Base-by-base conservation (phyloP, 2,888 invertebrate genomes). In the Neoitamus cyanurus region DNA sequence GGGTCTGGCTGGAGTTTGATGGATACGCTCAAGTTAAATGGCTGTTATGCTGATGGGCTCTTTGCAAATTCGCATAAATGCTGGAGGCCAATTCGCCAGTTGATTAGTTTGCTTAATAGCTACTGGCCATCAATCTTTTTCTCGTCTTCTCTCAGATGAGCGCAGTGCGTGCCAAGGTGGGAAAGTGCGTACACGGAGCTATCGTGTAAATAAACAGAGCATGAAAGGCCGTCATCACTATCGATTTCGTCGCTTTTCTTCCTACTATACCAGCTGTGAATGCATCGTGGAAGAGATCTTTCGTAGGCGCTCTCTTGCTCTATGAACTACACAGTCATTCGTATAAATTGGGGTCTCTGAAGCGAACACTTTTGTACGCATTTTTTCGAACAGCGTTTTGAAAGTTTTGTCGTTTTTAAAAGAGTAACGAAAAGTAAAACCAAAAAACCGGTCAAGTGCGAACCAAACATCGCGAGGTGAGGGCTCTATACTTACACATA, bases 181-280 rank as follows among this genome's bases (percentile, higher is more conserved):
- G 58, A 58, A 58, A 20, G 58, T 58, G 58, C 58, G 36, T 73
- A 36, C 36, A 73, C 5, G 20, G 36, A 20, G 13, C 36, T 37
- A 36, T 30, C 73, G 20, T 73, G 20, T 73, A 11, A 36, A 37
- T 73, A 73, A 73, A 73, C 73, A 73, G 73, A 34, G 73, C 73
- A 20, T 73, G 36, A 73, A 34, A 31, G 31, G 73, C 73, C 36
- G 36, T 73, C 36, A 34, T 20, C 73, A 73, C 31, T 70, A 30
- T 75, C 37, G 37, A 6, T 37, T 36, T 75, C 75, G 37, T 20
- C 20, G 70, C 31, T 58, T 58, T 58, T 58, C 58, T 58, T 58
- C 20, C 58, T 20, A 58, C 20, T 25, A 34, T 34, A 13, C 25
- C 6, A 20, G 9, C 25, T 9, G 7, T 25, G 20, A 2, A 58